Base-by-base conservation (phyloP, 2,797 vertebrate species). In the Rhinogobio ventralis region DNA sequence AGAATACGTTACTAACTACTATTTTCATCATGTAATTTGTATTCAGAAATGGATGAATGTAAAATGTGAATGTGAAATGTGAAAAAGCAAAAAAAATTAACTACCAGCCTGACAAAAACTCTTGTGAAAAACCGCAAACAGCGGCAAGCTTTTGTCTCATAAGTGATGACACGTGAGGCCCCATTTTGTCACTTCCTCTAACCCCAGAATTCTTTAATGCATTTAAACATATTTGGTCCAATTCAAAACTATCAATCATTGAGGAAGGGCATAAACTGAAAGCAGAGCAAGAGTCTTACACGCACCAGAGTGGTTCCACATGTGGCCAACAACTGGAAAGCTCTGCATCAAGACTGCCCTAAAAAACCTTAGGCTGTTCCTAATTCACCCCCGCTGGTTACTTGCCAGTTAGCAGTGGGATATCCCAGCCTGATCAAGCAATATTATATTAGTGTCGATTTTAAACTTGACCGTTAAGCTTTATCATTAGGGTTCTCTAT, bases 171-270 rank as follows among this genome's bases (percentile, higher is more conserved):
- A 86, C 25, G 9, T 4, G 14, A 55, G 57, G 55, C 55, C 75
- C 64, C 10, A 19, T 71, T 85, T 75, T 86, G 85, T 88, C 86
- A 87, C 78, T 86, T 79, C 75, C 79, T 67, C 60, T 88, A 87
- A 82, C 74, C 79, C 76, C 84, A 62, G 11, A 73, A 51, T 82
- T 86, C 77, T 90, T 87, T 62, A 69, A 82, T 72, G 86, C 74
- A 86, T 87, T 85, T 86, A 69, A 86, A 84, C 82, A 86, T 80
- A 87, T 86, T 88, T 86, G 82, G 71, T 81, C 49, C 82, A 87
- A 87, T 85, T 88, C 83, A 81, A 80, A 87, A 87, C 80, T 77
- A 88, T 86, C 79, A 87, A 87, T 88, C 82, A 86, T 51, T 23
- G 36, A 86, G 80, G 78, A 86, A 88, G 68, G 71, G 30, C 83